Evolutionary conservation across 2,888 invertebrate species (phyloP).

Genomic region (Mythimna vitellina): DNA sequence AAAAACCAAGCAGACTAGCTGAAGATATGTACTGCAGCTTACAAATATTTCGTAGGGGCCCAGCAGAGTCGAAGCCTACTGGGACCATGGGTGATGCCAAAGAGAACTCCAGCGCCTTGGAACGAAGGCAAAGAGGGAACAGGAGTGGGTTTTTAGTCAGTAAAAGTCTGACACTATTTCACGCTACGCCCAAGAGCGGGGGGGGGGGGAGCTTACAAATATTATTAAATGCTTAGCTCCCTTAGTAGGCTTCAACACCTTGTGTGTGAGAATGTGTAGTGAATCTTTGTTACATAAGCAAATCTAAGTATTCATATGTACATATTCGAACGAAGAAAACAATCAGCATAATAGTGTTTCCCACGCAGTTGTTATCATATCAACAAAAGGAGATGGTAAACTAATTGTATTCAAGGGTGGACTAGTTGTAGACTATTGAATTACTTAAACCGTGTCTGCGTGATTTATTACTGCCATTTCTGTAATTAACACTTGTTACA

Average conservation of each 20-base stretch:
- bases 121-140: too few relatives aligned
- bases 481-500: conserved; percentile 1
- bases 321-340: conserved; percentile 22
- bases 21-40: not conserved
- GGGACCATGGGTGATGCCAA: too few relatives aligned
- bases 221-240: conserved; percentile 25
- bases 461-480: conserved; percentile 14
- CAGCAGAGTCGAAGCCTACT: too few relatives aligned
- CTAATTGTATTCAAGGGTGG: conserved; percentile 51
- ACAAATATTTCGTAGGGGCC: too few relatives aligned
- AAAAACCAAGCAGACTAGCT: not conserved
- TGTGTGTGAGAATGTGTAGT: conserved; percentile 16
- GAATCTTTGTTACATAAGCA: conserved; percentile 4
- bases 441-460: conserved; percentile 19
- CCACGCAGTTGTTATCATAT: conserved; percentile 23
- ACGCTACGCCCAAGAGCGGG: too few relatives aligned
- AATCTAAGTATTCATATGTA: not conserved
- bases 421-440: conserved; percentile 37
- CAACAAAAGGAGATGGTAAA: conserved; percentile 43
- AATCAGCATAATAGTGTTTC: conserved; percentile 14
- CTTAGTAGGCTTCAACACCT: conserved; percentile 35
- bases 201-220: conserved; percentile 20
- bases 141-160: too few relatives aligned
- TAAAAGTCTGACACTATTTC: too few relatives aligned
- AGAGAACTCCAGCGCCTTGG: too few relatives aligned